Percentiles rank a stretch among this genome's conserved stretches.
These are phyloP conservation scores for Prinia subflava DNA, from an alignment of 2,113 vertebrate genomes.

Conservation along the genomic window DNA sequence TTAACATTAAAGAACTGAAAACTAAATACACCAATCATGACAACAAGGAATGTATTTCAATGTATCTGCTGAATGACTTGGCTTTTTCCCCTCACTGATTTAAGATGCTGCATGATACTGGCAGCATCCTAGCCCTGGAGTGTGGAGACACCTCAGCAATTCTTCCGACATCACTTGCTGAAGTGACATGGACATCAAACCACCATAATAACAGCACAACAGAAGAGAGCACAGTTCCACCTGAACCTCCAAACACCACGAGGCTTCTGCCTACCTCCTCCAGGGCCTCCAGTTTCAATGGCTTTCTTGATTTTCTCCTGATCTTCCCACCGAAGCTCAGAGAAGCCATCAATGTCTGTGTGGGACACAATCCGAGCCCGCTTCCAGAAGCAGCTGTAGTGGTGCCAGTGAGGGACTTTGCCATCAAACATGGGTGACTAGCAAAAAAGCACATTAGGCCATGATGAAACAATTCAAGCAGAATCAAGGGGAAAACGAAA, in stretches of 20 bases:
- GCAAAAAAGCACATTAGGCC: not conserved
- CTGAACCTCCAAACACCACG: not conserved
- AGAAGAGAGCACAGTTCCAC: not conserved
- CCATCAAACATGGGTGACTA: conserved; percentile 98
- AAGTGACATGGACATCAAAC: not conserved
- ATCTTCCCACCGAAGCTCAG: conserved; percentile 92
- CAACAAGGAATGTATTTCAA: not conserved
- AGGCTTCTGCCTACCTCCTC: conserved; percentile 54
- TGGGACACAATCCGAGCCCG: conserved; percentile 80
- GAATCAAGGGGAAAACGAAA: not conserved
- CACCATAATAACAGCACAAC: not conserved
- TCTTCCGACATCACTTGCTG: not conserved
- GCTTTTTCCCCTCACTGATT: not conserved
- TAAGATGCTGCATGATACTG: not conserved
- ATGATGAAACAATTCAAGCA: not conserved
- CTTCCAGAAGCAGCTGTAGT: conserved; percentile 97
- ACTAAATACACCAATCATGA: not conserved
- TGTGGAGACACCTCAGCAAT: rapidly evolving
- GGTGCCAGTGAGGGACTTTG: conserved; percentile 97
- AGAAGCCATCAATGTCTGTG: conserved; percentile 83
- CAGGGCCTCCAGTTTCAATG: conserved; percentile 84
- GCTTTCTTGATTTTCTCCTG: conserved; percentile 95
- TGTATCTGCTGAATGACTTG: not conserved
- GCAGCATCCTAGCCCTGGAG: not conserved
- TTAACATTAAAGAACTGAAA: not conserved